These are phyloP conservation scores for Myiothlypis chrysogaster DNA, from an alignment of 2,797 vertebrate genomes.

Conservation along the genomic window DNA sequence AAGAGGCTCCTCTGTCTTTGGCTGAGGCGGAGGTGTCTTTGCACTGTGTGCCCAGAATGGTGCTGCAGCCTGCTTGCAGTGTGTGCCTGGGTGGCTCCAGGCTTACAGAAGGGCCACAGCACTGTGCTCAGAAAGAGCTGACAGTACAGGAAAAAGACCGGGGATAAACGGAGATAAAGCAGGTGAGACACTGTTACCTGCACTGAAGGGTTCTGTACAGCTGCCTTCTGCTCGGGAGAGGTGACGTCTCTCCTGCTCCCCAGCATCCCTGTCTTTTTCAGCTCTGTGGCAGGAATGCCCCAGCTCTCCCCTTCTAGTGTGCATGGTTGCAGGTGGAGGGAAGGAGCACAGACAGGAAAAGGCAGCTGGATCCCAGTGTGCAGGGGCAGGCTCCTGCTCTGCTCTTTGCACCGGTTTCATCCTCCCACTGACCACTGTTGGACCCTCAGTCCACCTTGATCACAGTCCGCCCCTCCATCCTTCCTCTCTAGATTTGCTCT, in stretches of 20 bases:
- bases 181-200: neutral
- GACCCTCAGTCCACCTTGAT: neutral
- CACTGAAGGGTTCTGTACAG: neutral
- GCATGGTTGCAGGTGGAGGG: neutral
- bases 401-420: neutral
- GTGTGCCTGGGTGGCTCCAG: neutral
- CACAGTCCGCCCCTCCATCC: neutral
- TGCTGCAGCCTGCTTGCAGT: neutral
- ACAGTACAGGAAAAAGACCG: neutral
- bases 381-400: neutral
- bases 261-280: neutral
- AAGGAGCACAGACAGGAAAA: neutral
- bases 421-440: neutral
- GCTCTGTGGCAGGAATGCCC: neutral
- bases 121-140: neutral
- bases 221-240: neutral
- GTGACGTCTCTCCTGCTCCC: neutral
- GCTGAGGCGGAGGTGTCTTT: neutral
- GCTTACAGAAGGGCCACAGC: neutral
- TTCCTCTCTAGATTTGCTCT: neutral
- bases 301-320: neutral
- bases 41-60: neutral
- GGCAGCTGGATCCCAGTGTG: neutral
- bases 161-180: fast-evolving
- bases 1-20: neutral